A percentile compares a stretch with the other conserved stretches of the same genome.
Evolutionary conservation across 2,888 invertebrate genomes (phyloP).

Genomic region (Minunthozetes semirufus): DNA sequence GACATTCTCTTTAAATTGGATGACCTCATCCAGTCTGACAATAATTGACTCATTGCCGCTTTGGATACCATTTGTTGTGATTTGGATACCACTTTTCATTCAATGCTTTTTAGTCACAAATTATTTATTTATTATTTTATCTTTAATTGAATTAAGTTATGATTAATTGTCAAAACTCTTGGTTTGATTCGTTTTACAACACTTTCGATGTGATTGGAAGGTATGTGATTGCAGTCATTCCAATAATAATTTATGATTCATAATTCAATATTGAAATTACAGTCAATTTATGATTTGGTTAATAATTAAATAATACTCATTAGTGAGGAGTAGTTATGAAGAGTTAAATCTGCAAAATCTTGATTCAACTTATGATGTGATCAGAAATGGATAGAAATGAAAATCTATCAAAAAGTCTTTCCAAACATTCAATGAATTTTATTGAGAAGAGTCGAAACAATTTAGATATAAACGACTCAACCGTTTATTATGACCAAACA

Average conservation of each 20-base stretch:
- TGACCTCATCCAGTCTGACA: neutral
- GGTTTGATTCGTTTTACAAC: neutral
- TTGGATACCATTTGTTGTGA: neutral
- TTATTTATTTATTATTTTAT: neutral
- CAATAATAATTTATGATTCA: too few relatives aligned
- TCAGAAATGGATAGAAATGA: conserved; percentile 1
- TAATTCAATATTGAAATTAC: too few relatives aligned
- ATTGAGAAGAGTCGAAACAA: neutral
- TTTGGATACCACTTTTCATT: neutral
- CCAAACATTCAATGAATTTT: neutral
- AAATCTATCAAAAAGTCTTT: conserved; percentile 3
- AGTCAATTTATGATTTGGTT: too few relatives aligned
- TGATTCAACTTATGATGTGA: neutral
- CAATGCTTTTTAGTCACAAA: neutral
- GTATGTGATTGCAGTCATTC: neutral
- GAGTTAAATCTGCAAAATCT: neutral
- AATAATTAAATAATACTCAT: too few relatives aligned
- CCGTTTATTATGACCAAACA: conserved; percentile 40
- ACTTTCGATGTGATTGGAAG: conserved; percentile 6
- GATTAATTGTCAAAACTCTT: neutral
- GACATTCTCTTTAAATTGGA: neutral
- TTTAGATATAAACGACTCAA: conserved; percentile 18
- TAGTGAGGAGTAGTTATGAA: too few relatives aligned
- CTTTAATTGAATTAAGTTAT: neutral
- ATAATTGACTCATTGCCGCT: neutral